phyloP scores from a whole-genome alignment of 2,888 invertebrate species.

The Acholoe squamosa region DNA sequence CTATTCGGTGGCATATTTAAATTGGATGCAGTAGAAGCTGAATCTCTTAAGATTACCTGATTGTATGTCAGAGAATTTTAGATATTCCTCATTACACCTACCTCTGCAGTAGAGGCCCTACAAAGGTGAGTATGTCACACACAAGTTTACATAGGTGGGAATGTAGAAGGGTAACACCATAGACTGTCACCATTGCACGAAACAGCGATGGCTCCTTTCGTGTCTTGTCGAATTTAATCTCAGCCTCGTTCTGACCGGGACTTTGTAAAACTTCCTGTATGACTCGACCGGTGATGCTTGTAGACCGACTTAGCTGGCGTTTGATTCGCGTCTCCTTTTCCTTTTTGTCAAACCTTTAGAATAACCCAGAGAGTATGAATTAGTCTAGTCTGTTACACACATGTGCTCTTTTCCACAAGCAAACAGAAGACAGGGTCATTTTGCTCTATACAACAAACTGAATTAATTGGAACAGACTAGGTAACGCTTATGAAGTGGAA shows the following conservation, averaged over 20 bases:
- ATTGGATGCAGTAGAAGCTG: too few species aligned
- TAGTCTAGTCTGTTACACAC: background rate
- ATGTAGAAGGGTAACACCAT: slow-evolving; percentile 71
- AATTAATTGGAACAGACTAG: too few species aligned
- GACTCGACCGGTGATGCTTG: background rate
- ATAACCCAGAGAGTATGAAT: background rate
- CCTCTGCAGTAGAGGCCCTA: slow-evolving; percentile 64
- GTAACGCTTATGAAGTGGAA: too few species aligned
- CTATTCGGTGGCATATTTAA: too few species aligned
- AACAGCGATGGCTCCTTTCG: slow-evolving; percentile 73
- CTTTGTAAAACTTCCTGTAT: background rate
- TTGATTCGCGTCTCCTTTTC: background rate
- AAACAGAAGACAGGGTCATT: too few species aligned
- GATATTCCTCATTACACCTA: background rate
- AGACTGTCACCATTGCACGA: slow-evolving; percentile 73
- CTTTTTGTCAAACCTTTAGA: slow-evolving; percentile 18
- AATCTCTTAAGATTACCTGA: too few species aligned
- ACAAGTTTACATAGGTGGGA: slow-evolving; percentile 66
- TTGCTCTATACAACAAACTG: too few species aligned
- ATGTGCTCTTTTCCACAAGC: too few species aligned
- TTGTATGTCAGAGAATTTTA: too few species aligned
- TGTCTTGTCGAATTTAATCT: background rate
- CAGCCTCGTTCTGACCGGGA: background rate
- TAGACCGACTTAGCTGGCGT: slow-evolving; percentile 18
- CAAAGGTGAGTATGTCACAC: slow-evolving; percentile 59